Evolutionary conservation across 2,888 invertebrate species (phyloP).

Genomic region (Caenorhabditis imperialis): DNA sequence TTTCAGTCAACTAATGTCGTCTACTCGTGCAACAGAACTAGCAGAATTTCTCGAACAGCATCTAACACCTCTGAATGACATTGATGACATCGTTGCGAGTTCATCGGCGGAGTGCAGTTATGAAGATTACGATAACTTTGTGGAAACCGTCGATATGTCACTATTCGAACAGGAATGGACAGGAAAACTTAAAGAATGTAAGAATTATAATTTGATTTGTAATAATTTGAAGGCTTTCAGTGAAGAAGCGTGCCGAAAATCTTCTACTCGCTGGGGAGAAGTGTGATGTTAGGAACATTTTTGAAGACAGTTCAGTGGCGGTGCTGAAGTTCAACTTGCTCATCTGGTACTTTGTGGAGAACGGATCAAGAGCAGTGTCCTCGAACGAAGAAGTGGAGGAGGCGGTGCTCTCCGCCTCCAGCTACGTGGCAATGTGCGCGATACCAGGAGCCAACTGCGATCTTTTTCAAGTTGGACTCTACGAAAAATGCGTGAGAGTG

Average conservation of each 20-base stretch:
- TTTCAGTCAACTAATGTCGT: constrained; percentile 21
- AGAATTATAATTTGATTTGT: not conserved
- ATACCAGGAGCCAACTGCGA: constrained; percentile 13
- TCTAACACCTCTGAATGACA: constrained; percentile 23
- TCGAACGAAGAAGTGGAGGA: constrained; percentile 14
- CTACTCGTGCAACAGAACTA: constrained; percentile 14
- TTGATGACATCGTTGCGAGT: constrained; percentile 29
- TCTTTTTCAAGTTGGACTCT: constrained; percentile 34
- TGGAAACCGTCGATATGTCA: constrained; percentile 1
- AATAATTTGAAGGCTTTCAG: constrained; percentile 5
- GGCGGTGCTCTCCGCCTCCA: constrained; percentile 11
- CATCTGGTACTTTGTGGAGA: constrained; percentile 43
- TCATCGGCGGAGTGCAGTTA: constrained; percentile 42
- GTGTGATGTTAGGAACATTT: constrained; percentile 24
- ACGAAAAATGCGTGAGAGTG: constrained; percentile 39
- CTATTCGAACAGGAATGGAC: constrained; percentile 36
- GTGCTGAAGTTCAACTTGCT: constrained; percentile 35
- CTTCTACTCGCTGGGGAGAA: constrained; percentile 10
- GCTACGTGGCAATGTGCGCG: constrained; percentile 36
- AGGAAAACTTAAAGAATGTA: constrained; percentile 30
- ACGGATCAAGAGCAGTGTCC: constrained; percentile 18
- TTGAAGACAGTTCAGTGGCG: constrained; percentile 16
- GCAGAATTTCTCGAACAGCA: constrained; percentile 16
- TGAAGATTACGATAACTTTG: constrained; percentile 47
- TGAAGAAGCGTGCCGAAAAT: constrained; percentile 14